These are phyloP conservation scores for Chouioia cunea DNA, from an alignment of 2,888 invertebrate species.

Conservation along the genomic window DNA sequence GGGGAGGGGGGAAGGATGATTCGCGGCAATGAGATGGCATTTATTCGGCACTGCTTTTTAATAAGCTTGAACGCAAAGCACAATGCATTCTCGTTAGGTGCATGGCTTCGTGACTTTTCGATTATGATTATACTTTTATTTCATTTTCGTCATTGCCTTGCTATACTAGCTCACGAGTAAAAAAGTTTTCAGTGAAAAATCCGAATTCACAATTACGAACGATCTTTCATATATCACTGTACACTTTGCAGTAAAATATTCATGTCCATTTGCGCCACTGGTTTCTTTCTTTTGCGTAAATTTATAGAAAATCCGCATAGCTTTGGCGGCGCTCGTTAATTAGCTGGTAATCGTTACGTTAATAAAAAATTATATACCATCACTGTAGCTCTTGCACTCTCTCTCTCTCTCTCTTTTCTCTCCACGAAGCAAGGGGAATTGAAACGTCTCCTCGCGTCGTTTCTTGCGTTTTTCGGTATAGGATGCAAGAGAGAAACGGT, in stretches of 20 bases:
- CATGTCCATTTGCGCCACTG: background rate
- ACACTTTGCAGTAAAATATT: slow-evolving; percentile 15
- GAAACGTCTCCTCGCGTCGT: slow-evolving; percentile 1
- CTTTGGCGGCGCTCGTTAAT: slow-evolving; percentile 38
- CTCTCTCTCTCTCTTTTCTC: background rate
- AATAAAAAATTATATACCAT: no score
- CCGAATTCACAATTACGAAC: no score
- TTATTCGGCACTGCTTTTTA: slow-evolving; percentile 37
- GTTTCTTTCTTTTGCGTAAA: background rate
- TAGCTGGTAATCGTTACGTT: slow-evolving; percentile 35
- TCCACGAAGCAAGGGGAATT: background rate
- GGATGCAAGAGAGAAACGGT: slow-evolving; percentile 22
- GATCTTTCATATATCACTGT: background rate
- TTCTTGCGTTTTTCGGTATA: slow-evolving; percentile 40
- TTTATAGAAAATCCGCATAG: slow-evolving; percentile 33
- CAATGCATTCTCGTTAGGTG: slow-evolving; percentile 43
- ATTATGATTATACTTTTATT: slow-evolving; percentile 22
- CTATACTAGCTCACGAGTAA: background rate
- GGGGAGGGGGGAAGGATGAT: slow-evolving; percentile 24
- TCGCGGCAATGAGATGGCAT: slow-evolving; percentile 41
- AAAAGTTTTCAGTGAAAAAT: no score
- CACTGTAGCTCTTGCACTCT: background rate
- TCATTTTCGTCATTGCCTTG: background rate
- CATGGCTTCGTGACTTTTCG: slow-evolving; percentile 36
- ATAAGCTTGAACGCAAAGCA: slow-evolving; percentile 34